phyloP scores from a whole-genome alignment of 1,140 invertebrate genomes.

The Notospermus geniculatus region DNA sequence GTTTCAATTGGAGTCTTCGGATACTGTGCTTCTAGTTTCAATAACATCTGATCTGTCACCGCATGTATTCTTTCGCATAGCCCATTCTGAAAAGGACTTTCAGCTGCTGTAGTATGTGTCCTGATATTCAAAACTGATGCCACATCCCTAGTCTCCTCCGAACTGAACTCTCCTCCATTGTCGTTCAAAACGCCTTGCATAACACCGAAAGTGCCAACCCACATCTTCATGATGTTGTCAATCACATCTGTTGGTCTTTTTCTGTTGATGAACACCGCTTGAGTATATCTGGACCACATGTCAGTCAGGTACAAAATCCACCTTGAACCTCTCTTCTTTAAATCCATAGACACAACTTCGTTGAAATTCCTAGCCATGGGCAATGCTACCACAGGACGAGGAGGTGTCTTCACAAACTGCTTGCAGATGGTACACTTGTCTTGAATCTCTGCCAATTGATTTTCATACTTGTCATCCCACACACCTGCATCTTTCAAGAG shows the following conservation, averaged over 20 bases:
- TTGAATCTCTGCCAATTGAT: background rate
- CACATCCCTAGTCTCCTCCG: slow-evolving; percentile 25
- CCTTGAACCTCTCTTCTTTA: slow-evolving; percentile 18
- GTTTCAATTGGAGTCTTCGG: background rate
- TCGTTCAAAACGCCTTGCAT: too few relatives aligned
- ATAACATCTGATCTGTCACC: slow-evolving; percentile 21
- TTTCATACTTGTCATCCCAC: slow-evolving; percentile 14
- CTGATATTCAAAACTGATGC: slow-evolving; percentile 26
- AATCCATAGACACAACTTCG: slow-evolving; percentile 24
- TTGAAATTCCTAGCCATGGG: slow-evolving; percentile 25
- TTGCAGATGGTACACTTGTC: slow-evolving; percentile 12
- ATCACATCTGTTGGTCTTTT: too few relatives aligned
- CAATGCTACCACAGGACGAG: slow-evolving; percentile 23
- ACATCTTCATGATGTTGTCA: slow-evolving; percentile 23
- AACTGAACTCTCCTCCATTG: slow-evolving; percentile 22
- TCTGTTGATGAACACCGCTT: slow-evolving; percentile 20
- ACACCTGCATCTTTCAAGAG: slow-evolving; percentile 20
- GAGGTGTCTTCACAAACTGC: slow-evolving; percentile 19
- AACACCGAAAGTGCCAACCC: background rate
- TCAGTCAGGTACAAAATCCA: slow-evolving; percentile 31
- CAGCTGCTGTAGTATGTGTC: too few relatives aligned
- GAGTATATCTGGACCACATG: slow-evolving; percentile 26
- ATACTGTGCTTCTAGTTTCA: too few relatives aligned
- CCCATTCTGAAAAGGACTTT: slow-evolving; percentile 26
- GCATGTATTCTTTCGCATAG: slow-evolving; percentile 22